phyloP scores from a whole-genome alignment of 92 coral and sea anemone species.

The Bergia sp. region DNA sequence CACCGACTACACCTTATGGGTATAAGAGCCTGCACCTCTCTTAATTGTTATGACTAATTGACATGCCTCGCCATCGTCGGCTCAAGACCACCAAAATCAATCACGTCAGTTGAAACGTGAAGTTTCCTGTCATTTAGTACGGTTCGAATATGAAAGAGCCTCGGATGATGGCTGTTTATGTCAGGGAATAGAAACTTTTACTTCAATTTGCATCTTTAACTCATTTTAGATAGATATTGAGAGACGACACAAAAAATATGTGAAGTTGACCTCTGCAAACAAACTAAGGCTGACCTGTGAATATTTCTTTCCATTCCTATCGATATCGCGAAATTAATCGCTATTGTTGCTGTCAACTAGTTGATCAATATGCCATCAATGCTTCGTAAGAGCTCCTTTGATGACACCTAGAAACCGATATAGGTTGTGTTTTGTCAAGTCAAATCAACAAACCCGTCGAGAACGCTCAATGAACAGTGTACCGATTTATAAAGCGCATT shows the following conservation, averaged over 20 bases:
- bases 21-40: not conserved
- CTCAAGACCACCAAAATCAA: not conserved
- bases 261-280: not conserved
- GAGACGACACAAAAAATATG: not conserved
- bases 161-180: not conserved
- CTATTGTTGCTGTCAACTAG: constrained; percentile 2
- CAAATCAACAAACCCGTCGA: constrained; percentile 22
- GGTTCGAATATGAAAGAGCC: not conserved
- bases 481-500: not conserved
- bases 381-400: constrained; percentile 1
- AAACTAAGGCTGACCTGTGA: not conserved
- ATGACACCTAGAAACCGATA: constrained; percentile 46
- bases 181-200: not conserved
- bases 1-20: not conserved
- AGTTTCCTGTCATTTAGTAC: not conserved
- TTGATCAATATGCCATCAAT: constrained; percentile 20
- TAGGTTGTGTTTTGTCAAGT: constrained; percentile 10
- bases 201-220: no score
- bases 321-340: constrained; percentile 15
- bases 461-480: not conserved
- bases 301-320: not conserved
- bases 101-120: not conserved
- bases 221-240: not conserved
- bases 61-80: not conserved
- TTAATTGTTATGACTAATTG: not conserved